These are phyloP conservation scores for Sceloporus undulatus DNA, from an alignment of 2,113 vertebrate genomes.

Conservation along the genomic window DNA sequence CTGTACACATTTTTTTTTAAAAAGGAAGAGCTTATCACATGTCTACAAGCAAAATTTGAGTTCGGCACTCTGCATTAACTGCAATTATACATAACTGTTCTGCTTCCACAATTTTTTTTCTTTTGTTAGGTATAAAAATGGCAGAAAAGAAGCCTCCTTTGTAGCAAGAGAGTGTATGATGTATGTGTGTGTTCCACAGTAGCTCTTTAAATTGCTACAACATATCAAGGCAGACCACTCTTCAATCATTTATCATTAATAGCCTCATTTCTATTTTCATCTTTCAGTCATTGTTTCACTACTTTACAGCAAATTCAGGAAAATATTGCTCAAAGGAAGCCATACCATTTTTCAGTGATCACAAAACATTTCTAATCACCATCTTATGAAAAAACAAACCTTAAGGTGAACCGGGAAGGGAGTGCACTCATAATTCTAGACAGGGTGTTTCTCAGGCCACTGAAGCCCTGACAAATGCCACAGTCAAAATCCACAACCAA, in stretches of 20 bases:
- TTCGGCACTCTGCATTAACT: constrained; percentile 24
- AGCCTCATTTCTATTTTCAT: constrained; percentile 56
- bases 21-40: constrained; percentile 24
- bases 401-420: constrained; percentile 40
- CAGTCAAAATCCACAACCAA: constrained; percentile 35
- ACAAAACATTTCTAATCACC: constrained; percentile 67
- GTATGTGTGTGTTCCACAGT: constrained; percentile 1
- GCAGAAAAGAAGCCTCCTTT: constrained; percentile 20
- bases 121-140: background rate
- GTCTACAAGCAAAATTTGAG: constrained; percentile 18
- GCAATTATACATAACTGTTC: constrained; percentile 20
- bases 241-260: constrained; percentile 62
- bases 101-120: background rate
- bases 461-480: constrained; percentile 37
- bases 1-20: background rate
- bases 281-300: constrained; percentile 53
- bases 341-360: constrained; percentile 65
- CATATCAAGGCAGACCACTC: constrained; percentile 59
- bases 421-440: constrained; percentile 33
- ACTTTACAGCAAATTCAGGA: constrained; percentile 57
- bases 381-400: constrained; percentile 66
- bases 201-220: constrained; percentile 63
- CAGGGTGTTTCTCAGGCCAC: constrained; percentile 49
- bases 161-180: constrained; percentile 25
- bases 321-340: constrained; percentile 71